Base-by-base conservation (phyloP, 2,888 invertebrate genomes). In the Dastarcus helophoroides region DNA sequence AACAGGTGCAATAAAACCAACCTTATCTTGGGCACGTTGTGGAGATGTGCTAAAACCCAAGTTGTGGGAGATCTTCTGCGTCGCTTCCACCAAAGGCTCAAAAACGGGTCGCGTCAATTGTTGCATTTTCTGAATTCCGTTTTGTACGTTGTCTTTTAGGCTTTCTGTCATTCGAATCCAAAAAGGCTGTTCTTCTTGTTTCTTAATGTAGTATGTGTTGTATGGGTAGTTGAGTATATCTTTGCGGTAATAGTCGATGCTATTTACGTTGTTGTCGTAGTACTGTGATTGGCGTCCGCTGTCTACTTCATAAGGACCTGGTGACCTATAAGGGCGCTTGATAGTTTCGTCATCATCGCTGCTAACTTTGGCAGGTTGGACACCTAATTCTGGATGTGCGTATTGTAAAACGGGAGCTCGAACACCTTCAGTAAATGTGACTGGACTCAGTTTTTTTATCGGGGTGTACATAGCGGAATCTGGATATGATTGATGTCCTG, bases 1-100 rank as follows among this genome's bases (percentile, higher is more conserved):
- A 4, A 65, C 64, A 1, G 75, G 70, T 4, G 71, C 51, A 2
- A 67, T 62, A 5, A 67, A 68, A 2, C 78, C 79, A 5, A 80
- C 67, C 54, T 80, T 80, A 36, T 79, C 76, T 46, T 72, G 69
- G 6, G 61, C 64, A 17, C 50, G 40, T 22, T 50, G 47, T 4
- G 42, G 44, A 3, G 64, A 56, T 2, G 63, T 56, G 5, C 73
- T 69, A 5, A 81, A 62, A 2, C 83, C 83, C 23, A 83, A 63
- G 53, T 83, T 83, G 41, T 79, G 73, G 0, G 80, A 78, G 35
- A 83, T 82, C 54, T 82, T 83, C 5, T 81, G 79, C 0, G 82
- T 79, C 0, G 81, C 83, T 58, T 83, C 82, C 1, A 81, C 73
- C 16, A 84, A 56, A 1, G 84, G 82, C 33, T 80, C 80, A 14